These are phyloP conservation scores for Burhinus bistriatus DNA, from an alignment of 2,113 vertebrate genomes.

Conservation along the genomic window DNA sequence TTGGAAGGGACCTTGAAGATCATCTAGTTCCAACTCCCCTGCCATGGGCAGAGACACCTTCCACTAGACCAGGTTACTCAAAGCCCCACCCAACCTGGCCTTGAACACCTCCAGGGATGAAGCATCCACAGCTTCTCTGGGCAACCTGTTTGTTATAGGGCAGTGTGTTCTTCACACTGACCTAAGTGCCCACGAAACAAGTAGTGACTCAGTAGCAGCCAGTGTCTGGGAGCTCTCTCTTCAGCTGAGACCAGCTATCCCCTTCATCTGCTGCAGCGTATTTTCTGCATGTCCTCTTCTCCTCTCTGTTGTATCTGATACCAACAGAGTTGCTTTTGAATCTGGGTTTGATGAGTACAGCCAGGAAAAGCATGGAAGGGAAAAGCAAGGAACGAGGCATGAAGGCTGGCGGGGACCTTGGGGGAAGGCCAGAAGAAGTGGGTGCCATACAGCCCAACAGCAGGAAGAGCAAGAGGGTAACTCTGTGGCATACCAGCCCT, in stretches of 20 bases:
- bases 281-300: background rate
- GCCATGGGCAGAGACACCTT: background rate
- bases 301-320: background rate
- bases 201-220: background rate
- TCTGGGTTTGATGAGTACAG: background rate
- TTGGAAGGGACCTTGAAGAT: background rate
- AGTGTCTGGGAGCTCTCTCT: background rate
- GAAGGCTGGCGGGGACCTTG: background rate
- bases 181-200: background rate
- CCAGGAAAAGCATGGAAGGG: background rate
- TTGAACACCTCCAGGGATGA: background rate
- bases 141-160: fast-evolving
- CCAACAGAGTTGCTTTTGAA: background rate
- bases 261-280: background rate
- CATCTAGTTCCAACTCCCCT: background rate
- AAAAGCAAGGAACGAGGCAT: background rate
- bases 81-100: background rate
- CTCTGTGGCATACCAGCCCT: fast-evolving
- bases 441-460: background rate
- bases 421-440: background rate
- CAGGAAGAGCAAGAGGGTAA: background rate
- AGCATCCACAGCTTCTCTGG: background rate
- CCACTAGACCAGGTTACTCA: background rate
- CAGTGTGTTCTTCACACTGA: background rate
- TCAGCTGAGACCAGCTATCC: background rate